Percentiles rank a stretch among this genome's conserved stretches.
Conservation (phyloP, 2,797 vertebrate genomes). For the Poeciliopsis turneri region DNA sequence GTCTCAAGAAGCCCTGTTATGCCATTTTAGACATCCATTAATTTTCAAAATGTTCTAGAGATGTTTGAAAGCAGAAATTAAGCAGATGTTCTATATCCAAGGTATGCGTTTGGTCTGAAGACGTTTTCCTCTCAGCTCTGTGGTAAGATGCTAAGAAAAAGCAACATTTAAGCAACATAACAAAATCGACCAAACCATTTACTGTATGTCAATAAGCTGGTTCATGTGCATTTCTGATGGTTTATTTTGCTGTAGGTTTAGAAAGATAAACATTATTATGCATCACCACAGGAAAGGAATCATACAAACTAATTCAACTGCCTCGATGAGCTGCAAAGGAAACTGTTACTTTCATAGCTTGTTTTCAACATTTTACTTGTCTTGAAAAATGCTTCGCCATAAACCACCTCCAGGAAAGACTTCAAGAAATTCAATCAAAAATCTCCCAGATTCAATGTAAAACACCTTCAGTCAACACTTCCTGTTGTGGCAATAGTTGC, state of each 20-base stretch:
- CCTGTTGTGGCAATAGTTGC: not conserved
- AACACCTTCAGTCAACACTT: conserved; percentile 2
- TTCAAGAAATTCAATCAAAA: not conserved
- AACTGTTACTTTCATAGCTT: not conserved
- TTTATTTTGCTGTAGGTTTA: not conserved
- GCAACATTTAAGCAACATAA: not conserved
- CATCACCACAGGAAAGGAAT: not conserved
- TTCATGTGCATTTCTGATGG: not conserved
- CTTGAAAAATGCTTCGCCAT: not conserved
- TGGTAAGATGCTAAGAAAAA: not conserved
- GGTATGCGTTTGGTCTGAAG: not conserved
- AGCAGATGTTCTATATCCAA: not conserved
- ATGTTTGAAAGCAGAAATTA: not conserved
- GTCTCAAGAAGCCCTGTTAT: not conserved
- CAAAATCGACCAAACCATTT: not conserved
- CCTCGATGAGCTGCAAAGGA: not conserved
- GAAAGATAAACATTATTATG: not conserved
- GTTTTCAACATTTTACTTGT: not conserved
- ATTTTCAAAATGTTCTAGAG: not conserved
- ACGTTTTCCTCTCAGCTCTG: not conserved
- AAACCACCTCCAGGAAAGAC: not conserved
- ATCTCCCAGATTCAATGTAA: not conserved
- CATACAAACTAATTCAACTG: not conserved
- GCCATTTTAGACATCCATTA: not conserved
- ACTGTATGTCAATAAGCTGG: not conserved